Conservation (phyloP, 2,797 vertebrate species). For the Gephyroberyx darwinii region DNA sequence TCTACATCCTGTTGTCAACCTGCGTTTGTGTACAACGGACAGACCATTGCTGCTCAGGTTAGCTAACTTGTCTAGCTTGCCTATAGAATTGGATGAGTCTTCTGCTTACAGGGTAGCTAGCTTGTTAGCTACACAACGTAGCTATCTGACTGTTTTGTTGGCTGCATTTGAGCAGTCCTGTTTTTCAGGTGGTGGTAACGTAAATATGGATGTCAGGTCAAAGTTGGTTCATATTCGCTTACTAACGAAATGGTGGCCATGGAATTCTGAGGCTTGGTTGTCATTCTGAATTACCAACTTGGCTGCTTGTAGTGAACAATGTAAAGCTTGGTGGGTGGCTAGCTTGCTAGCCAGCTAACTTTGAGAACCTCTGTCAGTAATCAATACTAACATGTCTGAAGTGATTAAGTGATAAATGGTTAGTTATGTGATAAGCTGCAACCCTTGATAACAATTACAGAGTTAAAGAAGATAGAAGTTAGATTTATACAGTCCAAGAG, state of each 20-base stretch:
- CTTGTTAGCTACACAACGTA: conserved; percentile 42
- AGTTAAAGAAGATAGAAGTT: not conserved
- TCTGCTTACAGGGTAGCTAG: conserved; percentile 46
- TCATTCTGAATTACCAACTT: conserved; percentile 14
- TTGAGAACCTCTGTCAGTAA: conserved; percentile 50
- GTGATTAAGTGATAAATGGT: not conserved
- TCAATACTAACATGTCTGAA: not conserved
- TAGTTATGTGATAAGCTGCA: not conserved
- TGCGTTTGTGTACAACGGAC: not conserved
- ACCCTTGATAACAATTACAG: not conserved
- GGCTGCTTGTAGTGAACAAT: not conserved
- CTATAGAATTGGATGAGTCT: conserved; percentile 43
- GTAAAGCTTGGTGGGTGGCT: conserved; percentile 58
- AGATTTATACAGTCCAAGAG: not conserved
- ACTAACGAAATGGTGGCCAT: not conserved
- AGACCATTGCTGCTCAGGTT: conserved; percentile 20
- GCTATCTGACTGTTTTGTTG: conserved; percentile 20
- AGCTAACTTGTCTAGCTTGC: conserved; percentile 50
- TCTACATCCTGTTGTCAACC: not conserved
- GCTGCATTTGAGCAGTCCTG: conserved; percentile 1
- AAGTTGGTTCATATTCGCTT: not conserved
- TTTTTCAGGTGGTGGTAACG: conserved; percentile 20
- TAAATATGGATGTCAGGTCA: conserved; percentile 29
- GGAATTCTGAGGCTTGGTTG: conserved; percentile 21
- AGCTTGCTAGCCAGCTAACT: conserved; percentile 51